phyloP scores from a whole-genome alignment of 2,888 invertebrate species.

The Chrysina gloriosa region DNA sequence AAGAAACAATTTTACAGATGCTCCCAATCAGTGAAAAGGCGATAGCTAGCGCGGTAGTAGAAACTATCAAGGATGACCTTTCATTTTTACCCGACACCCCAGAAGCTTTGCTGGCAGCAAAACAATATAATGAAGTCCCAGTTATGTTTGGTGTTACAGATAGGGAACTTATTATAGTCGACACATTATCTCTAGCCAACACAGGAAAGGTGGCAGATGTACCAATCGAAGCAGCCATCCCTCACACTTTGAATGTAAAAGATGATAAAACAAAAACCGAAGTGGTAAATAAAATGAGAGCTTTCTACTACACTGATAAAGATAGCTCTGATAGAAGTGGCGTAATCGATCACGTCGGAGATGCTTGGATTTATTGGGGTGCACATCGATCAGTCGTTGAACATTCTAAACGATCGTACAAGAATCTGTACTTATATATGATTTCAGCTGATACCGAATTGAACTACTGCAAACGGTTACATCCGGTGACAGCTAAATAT shows the following conservation, averaged over 20 bases:
- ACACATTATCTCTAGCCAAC: neutral
- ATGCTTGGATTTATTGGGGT: neutral
- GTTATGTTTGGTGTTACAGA: constrained; percentile 5
- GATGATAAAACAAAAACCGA: neutral
- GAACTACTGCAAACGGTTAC: neutral
- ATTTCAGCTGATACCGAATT: neutral
- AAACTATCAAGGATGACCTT: neutral
- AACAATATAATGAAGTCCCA: neutral
- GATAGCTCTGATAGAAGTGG: neutral
- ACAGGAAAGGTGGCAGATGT: neutral
- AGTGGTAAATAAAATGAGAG: neutral
- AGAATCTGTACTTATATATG: neutral
- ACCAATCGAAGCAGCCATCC: neutral
- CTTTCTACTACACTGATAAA: neutral
- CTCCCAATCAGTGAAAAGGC: neutral
- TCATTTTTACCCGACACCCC: neutral
- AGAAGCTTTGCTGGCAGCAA: neutral
- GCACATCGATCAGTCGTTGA: neutral
- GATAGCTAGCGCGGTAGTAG: neutral
- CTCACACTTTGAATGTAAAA: neutral
- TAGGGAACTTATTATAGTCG: neutral
- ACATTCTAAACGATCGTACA: neutral
- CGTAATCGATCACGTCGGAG: neutral
- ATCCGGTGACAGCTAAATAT: neutral
- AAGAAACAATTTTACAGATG: neutral